phyloP scores from a whole-genome alignment of 2,888 invertebrate species.

The Melieria omissa region DNA sequence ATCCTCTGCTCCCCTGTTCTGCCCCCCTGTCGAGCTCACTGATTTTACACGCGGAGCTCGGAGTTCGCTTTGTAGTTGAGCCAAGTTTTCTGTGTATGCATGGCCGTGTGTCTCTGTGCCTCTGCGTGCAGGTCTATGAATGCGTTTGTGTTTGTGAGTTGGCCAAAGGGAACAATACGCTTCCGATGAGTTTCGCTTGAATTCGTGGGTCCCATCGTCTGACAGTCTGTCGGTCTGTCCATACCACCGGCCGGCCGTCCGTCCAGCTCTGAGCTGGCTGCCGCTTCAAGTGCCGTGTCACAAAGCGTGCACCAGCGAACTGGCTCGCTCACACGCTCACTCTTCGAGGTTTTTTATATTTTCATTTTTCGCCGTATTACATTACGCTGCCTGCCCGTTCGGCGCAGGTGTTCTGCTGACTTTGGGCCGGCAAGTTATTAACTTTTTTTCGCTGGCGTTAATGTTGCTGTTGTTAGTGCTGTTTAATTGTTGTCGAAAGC shows the following conservation, averaged over 20 bases:
- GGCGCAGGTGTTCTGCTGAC: too few species aligned
- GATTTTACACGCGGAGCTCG: too few species aligned
- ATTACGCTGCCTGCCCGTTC: too few species aligned
- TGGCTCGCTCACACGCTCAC: background rate
- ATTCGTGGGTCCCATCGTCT: background rate
- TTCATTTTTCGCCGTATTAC: background rate
- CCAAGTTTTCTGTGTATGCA: background rate
- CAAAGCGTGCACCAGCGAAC: background rate
- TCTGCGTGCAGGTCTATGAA: background rate
- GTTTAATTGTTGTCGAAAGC: conserved; percentile 1
- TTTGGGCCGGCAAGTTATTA: too few species aligned
- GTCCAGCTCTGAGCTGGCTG: too few species aligned
- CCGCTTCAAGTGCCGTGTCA: background rate
- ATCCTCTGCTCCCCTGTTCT: background rate
- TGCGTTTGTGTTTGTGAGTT: conserved; percentile 5
- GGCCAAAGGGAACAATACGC: background rate
- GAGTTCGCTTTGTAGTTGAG: too few species aligned
- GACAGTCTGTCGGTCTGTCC: too few species aligned
- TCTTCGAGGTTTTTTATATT: background rate
- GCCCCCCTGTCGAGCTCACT: background rate
- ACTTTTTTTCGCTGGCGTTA: background rate
- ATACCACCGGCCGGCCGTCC: too few species aligned
- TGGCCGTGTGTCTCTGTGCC: background rate
- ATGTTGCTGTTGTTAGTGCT: background rate
- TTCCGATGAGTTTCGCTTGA: conserved; percentile 10